Percentiles rank a stretch among this genome's conserved stretches.
These are phyloP conservation scores for Clostera curtula DNA, from an alignment of 2,888 invertebrate genomes.

Conservation along the genomic window DNA sequence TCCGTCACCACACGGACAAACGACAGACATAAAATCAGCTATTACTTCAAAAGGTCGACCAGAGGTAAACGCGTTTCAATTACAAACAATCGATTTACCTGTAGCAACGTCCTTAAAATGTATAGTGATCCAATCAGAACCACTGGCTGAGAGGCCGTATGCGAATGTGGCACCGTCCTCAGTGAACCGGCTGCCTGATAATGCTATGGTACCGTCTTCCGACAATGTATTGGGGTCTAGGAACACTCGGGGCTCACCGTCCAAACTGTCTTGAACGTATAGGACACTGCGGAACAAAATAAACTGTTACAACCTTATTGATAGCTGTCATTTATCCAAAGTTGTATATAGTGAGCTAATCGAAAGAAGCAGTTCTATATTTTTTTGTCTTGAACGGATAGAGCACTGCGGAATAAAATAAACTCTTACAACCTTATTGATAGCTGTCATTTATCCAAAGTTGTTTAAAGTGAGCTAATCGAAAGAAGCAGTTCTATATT, in stretches of 20 bases:
- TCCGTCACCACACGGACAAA: no score
- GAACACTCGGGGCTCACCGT: conserved; percentile 87
- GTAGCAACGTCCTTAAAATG: conserved; percentile 85
- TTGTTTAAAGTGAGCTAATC: not conserved
- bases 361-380: conserved; percentile 2
- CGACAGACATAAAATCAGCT: no score
- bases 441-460: not conserved
- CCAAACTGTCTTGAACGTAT: conserved; percentile 88
- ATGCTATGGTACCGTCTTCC: conserved; percentile 91
- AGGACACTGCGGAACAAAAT: conserved; percentile 79
- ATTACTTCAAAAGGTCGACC: no score
- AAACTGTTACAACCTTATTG: not conserved
- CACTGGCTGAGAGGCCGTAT: conserved; percentile 93
- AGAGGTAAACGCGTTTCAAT: no score
- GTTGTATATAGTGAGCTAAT: not conserved
- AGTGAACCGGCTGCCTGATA: conserved; percentile 85
- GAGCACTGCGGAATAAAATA: conserved; percentile 77
- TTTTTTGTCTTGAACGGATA: conserved; percentile 92
- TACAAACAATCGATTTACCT: conserved; percentile 49
- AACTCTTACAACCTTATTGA: not conserved
- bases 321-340: not conserved
- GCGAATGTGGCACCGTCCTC: conserved; percentile 93
- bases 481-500: conserved; percentile 3
- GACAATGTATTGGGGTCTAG: conserved; percentile 96
- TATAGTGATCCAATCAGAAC: conserved; percentile 97